Evolutionary conservation across 1,140 invertebrate species (phyloP).

Genomic region (Neodiprion fabricii): DNA sequence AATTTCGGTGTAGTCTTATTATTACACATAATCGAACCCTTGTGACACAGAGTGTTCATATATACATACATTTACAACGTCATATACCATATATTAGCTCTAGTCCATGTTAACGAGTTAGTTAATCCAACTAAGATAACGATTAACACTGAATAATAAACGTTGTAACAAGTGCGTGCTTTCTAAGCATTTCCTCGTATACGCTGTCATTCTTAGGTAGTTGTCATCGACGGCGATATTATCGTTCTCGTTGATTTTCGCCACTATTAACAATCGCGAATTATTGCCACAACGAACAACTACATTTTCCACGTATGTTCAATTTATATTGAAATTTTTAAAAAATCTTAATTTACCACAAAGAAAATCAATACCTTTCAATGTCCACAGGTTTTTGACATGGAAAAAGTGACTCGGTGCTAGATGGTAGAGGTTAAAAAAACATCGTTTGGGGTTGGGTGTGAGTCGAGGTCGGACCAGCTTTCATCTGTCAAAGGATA

Average conservation of each 20-base stretch:
- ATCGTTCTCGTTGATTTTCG: too few species aligned
- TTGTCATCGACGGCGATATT: too few species aligned
- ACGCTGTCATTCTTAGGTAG: too few species aligned
- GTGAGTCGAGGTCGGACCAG: slow-evolving; percentile 38
- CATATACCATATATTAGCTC: background rate
- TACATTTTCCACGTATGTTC: too few species aligned
- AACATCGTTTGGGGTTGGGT: slow-evolving; percentile 31
- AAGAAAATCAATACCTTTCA: background rate
- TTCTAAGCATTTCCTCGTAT: too few species aligned
- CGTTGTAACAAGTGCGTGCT: too few species aligned
- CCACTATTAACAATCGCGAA: background rate
- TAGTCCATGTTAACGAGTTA: background rate
- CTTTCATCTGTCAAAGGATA: slow-evolving; percentile 26
- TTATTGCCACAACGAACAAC: too few species aligned
- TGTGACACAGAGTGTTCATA: background rate
- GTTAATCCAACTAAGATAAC: too few species aligned
- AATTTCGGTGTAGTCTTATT: slow-evolving; percentile 7
- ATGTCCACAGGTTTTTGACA: background rate
- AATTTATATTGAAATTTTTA: too few species aligned
- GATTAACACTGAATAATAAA: too few species aligned
- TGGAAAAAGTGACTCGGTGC: slow-evolving; percentile 27
- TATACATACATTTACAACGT: background rate
- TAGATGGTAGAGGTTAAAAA: slow-evolving; percentile 51
- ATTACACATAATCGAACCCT: background rate
- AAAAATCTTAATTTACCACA: too few species aligned